phyloP scores from a whole-genome alignment of 2,797 vertebrate species.

The Sebastes ruberrimus region DNA sequence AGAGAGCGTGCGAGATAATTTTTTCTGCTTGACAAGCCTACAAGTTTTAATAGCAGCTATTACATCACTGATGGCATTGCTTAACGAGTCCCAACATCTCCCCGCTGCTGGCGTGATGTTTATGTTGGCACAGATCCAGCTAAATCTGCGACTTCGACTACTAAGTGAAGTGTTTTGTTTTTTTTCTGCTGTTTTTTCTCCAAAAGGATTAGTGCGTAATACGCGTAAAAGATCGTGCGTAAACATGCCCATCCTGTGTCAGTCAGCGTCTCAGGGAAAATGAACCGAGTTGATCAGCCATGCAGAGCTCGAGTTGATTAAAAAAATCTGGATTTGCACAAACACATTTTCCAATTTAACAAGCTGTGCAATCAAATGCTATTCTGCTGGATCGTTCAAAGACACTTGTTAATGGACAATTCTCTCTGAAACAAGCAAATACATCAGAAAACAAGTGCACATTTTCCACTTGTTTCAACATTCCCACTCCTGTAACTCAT shows the following conservation, averaged over 20 bases:
- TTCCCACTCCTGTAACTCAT: neutral
- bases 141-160: constrained; percentile 70
- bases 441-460: constrained; percentile 27
- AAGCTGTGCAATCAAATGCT: neutral
- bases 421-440: constrained; percentile 15
- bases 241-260: constrained; percentile 64
- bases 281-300: constrained; percentile 40
- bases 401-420: constrained; percentile 44
- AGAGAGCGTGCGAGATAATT: constrained; percentile 59
- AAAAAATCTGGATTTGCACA: constrained; percentile 22
- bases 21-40: constrained; percentile 69
- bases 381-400: neutral
- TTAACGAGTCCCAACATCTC: constrained; percentile 82
- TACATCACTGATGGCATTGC: constrained; percentile 80
- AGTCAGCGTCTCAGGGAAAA: constrained; percentile 38
- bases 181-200: constrained; percentile 66
- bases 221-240: constrained; percentile 75
- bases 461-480: neutral
- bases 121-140: constrained; percentile 76
- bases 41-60: constrained; percentile 80
- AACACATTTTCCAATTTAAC: neutral
- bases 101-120: constrained; percentile 75
- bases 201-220: constrained; percentile 71
- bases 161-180: constrained; percentile 63
- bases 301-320: constrained; percentile 34